Base-by-base conservation (phyloP, 2,797 vertebrate species). In the Paramormyrops hopkinsi region DNA sequence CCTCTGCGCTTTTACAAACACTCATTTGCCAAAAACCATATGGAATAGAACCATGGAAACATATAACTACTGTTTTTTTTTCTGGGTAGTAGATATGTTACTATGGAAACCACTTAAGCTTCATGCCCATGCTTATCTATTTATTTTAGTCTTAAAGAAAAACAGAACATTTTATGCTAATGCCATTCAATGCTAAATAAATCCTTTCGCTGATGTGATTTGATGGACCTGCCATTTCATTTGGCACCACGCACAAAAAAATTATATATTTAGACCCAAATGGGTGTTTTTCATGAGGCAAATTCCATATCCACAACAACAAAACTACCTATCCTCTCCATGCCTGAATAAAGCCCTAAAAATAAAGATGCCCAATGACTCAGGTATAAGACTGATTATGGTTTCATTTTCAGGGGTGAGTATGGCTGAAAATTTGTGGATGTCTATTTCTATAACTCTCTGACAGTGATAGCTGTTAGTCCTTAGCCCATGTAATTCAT, bases 81-180 rank as follows among this genome's bases (percentile, higher is more conserved):
- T 82, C 37, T 86, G 69, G 62, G 48, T 76, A 56, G 46, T 41
- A 25, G 46, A 48, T 17, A 17, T 11, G 89, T 89, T 89, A 62
- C 84, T 54, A 89, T 73, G 89, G 89, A 86, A 89, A 89, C 89
- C 84, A 89, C 54, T 73, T 53, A 62, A 37, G 48, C 62, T 46
- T 73, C 62, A 41, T 86, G 59, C 3, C 84, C 50, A 17, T 25
- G 46, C 84, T 41, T 44, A 53, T 65, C 33, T 86, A 29, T 56
- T 44, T 82, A 37, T 82, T 19, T 53, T 54, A 51, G 37, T 76
- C 48, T 54, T 53, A 65, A 88, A 48, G 41, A 65, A 65, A 62
- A 88, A 46, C 48, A 46, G 56, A 25, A 62, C 41, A 48, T 53
- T 53, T 88, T 33, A 87, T 41, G 53, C 51, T 33, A n/a, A 53